Base-by-base conservation (phyloP, 1,140 invertebrate genomes). In the Telenomus remus region DNA sequence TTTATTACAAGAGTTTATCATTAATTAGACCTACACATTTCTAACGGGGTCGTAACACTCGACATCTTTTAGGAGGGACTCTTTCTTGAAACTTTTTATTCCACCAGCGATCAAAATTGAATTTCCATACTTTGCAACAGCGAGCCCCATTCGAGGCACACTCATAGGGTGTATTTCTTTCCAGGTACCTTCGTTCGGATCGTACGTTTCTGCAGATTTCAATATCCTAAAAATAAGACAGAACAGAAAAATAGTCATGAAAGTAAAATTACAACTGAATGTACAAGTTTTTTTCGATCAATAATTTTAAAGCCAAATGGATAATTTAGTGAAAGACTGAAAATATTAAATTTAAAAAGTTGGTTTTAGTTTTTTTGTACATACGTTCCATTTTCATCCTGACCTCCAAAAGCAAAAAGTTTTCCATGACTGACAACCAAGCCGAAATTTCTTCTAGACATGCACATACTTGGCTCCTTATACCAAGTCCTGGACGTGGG, bases 81-180 rank as follows among this genome's bases (percentile, higher is more conserved):
- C 82, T 34, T 87, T 88, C 79, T 87, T 88, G 55, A 89, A 89
- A 47, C 88, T 89, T 35, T 89, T 90, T 89, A 91, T 90, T 15
- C 91, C 91, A 54, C 91, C 91, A n/a, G 90, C 91, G 34, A 91
- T 90, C 91, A 91, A 92, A 79, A 92, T 91, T 63, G 89, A 89
- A 78, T 91, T 89, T 34, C 87, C 82, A 81, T 90, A 91, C 76
- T 91, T 91, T 42, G 87, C 82, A 43, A 86, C 86, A 1, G 90
- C 90, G 10, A 89, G 84, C 1, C 91, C 91, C 82, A 90, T 89
- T 46, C 91, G 87, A 0, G 90, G 88, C 5, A 85, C 82, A 8
- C 80, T 68, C 89, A 92, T 89, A 0, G 90, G 82, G 8, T 89
- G 84, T 51, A 91, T 86, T 76, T 89, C 87, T 55, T 82, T 85